Percentiles rank a stretch among this genome's conserved stretches.
Conservation (phyloP, 2,113 vertebrate genomes). For the Sula dactylatra region DNA sequence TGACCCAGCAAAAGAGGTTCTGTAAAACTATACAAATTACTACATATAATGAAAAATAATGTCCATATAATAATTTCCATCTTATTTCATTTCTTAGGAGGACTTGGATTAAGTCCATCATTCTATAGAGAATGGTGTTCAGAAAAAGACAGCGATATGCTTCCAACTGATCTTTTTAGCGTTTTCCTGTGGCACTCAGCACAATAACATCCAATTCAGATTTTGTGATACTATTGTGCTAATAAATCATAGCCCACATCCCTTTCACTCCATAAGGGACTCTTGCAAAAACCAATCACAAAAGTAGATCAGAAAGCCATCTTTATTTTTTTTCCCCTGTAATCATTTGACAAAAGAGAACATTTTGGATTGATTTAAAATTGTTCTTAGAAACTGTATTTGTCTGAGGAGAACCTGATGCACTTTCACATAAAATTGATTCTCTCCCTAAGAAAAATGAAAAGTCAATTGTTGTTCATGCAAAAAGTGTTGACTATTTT, state of each 20-base stretch:
- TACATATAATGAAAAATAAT: background rate
- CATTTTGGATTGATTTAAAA: background rate
- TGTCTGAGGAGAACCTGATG: background rate
- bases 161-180: background rate
- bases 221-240: background rate
- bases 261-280: background rate
- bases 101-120: background rate
- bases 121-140: background rate
- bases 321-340: background rate
- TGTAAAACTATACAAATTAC: background rate
- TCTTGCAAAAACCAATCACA: background rate
- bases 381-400: background rate
- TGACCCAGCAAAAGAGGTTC: background rate
- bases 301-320: background rate
- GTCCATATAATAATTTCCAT: background rate
- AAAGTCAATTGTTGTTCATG: background rate
- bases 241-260: background rate
- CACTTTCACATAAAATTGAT: conserved; percentile 25
- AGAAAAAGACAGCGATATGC: background rate
- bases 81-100: background rate
- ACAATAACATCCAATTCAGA: background rate
- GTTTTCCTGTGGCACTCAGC: background rate
- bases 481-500: background rate
- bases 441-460: background rate
- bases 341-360: conserved; percentile 30